Evolutionary conservation across 2,113 vertebrate species (phyloP), one percentile per base, ranked within the genome.

Genomic region (Microtus pennsylvanicus): DNA sequence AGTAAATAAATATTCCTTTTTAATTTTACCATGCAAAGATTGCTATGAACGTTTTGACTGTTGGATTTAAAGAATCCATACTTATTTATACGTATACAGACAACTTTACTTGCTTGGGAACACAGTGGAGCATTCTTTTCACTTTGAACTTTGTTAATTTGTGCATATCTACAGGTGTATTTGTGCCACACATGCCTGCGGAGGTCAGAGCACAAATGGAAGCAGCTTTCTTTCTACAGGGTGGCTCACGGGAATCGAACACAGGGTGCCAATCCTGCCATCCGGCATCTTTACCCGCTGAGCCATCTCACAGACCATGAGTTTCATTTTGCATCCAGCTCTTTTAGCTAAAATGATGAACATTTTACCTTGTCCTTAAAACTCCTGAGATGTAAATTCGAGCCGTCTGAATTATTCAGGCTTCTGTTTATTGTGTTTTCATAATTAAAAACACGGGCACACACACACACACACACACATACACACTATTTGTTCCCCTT

Each of bases 351-450:
- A 92, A 89, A 91, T 86, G 52, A 74, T 76, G 13, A 86, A 30
- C 90, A 76, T 94, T 94, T 95, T 38, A 69, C 21, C 2, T 1
- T 75, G 30, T 78, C 67, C 33, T 95, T 87, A 89, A 87, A 63
- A 81, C 3, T 67, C 45, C 82, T 42, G 81, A 86, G 88, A 50
- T 94, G 42, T 63, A 52, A 52, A 69, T 87, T 97, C 50, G 22
- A 93, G 13, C 82, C 75, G 47, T 47, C 38, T 89, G 33, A 88
- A 90, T 93, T 78, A 67, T 87, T 93, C 78, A 81, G 38, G 78
- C 3, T 63, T 81, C 45, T 58, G 26, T 93, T 94, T 90, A 33
- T 47, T 30, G 12, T 83, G 69, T n/a, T 55, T 72, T 88, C 13
- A 85, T 38, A 65, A 65, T 63, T 85, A 52, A 55, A 45, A 45